These are phyloP conservation scores for Ecliptopera silaceata DNA, from an alignment of 2,888 invertebrate genomes.

Conservation along the genomic window DNA sequence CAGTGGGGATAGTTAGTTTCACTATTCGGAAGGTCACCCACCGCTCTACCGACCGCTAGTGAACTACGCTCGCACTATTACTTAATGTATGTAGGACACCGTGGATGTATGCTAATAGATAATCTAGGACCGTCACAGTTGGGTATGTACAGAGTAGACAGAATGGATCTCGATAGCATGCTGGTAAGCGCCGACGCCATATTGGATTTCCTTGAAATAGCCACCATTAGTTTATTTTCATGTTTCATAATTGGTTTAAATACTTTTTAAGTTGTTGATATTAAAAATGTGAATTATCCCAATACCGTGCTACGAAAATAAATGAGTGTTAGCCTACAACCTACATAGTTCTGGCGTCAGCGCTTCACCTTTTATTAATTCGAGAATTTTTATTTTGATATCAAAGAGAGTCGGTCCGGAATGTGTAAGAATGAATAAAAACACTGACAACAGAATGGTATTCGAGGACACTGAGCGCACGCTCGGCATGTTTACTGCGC, in stretches of 20 bases:
- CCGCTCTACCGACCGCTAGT: constrained; percentile 51
- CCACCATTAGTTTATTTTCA: background rate
- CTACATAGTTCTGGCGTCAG: constrained; percentile 25
- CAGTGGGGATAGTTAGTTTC: constrained; percentile 55
- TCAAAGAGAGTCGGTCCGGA: constrained; percentile 50
- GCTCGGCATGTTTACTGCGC: background rate
- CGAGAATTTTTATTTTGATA: constrained; percentile 45
- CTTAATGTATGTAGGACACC: constrained; percentile 27
- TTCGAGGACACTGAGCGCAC: constrained; percentile 29
- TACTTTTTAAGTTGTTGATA: background rate
- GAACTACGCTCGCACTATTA: constrained; percentile 21
- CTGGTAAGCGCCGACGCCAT: constrained; percentile 47
- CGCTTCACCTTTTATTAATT: constrained; percentile 34
- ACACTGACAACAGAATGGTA: constrained; percentile 61
- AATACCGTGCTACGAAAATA: background rate
- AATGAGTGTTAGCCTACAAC: background rate
- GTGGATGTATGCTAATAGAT: constrained; percentile 46
- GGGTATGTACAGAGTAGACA: constrained; percentile 59
- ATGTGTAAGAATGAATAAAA: constrained; percentile 64
- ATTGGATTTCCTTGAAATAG: background rate
- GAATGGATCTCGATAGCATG: constrained; percentile 60
- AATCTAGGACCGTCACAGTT: constrained; percentile 45
- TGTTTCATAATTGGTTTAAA: background rate
- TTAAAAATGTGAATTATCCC: background rate
- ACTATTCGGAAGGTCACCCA: constrained; percentile 73